Evolutionary conservation across 2,797 vertebrate species (phyloP).

Genomic region (Rhabdomys pumilio): DNA sequence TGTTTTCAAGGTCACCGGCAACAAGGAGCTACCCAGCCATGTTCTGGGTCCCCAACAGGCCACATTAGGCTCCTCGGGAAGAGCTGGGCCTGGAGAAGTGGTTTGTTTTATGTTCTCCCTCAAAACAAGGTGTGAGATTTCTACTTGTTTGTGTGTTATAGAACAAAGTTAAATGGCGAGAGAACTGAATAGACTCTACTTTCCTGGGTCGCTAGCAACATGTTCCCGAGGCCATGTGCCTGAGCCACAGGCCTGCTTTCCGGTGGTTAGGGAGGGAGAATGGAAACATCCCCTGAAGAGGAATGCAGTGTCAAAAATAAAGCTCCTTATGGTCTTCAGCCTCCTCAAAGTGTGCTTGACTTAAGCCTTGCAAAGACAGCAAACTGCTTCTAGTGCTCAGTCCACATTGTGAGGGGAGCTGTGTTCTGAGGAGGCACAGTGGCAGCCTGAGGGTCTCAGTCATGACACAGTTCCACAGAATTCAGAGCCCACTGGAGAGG

Average conservation of each 20-base stretch:
- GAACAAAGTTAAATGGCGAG: background rate
- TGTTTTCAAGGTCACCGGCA: slow-evolving; percentile 89
- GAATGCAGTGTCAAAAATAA: too few species aligned
- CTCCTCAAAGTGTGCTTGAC: too few species aligned
- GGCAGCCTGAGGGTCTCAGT: background rate
- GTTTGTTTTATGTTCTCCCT: slow-evolving; percentile 57
- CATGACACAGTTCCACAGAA: background rate
- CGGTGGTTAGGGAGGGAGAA: background rate
- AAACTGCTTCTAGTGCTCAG: background rate
- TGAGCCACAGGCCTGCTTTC: background rate
- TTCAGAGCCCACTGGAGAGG: background rate
- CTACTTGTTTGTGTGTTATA: background rate
- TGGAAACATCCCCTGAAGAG: background rate
- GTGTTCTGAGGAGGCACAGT: background rate
- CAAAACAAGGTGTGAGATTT: slow-evolving; percentile 59
- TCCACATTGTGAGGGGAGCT: rapidly evolving
- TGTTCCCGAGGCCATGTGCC: background rate
- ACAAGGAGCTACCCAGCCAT: slow-evolving; percentile 82
- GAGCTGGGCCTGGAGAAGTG: slow-evolving; percentile 36
- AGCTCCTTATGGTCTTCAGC: background rate
- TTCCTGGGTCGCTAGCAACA: background rate
- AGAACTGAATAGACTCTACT: background rate
- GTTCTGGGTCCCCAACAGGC: slow-evolving; percentile 72
- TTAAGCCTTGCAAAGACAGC: background rate
- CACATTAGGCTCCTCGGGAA: slow-evolving; percentile 53